These are phyloP conservation scores for Drosophila sordidula DNA, from an alignment of 2,888 invertebrate species.

Conservation along the genomic window DNA sequence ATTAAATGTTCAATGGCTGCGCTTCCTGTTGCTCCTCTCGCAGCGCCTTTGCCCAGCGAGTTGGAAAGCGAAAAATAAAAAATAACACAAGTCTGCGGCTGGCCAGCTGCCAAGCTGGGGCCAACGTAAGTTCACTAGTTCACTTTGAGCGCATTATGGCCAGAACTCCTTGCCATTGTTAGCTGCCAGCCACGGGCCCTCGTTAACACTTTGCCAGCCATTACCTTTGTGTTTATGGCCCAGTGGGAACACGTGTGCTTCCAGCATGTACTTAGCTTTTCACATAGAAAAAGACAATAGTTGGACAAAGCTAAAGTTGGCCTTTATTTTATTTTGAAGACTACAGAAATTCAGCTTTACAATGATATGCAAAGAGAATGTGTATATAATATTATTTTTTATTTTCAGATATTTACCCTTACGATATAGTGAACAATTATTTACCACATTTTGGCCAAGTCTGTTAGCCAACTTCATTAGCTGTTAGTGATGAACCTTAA, in stretches of 20 bases:
- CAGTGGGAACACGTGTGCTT: constrained; percentile 5
- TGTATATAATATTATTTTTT: too few relatives aligned
- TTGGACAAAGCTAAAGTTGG: background rate
- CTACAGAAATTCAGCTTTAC: too few relatives aligned
- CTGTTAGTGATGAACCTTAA: constrained; percentile 30
- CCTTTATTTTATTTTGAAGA: too few relatives aligned
- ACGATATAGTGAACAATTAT: too few relatives aligned
- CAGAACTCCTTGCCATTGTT: constrained; percentile 17
- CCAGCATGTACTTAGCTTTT: background rate
- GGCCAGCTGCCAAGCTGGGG: constrained; percentile 54
- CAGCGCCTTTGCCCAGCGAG: constrained; percentile 12
- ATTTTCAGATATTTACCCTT: too few relatives aligned
- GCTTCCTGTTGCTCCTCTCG: constrained; percentile 67
- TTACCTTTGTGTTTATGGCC: constrained; percentile 32
- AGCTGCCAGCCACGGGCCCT: constrained; percentile 19
- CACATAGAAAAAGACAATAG: background rate
- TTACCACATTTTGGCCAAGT: constrained; percentile 22
- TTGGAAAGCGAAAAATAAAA: constrained; percentile 12
- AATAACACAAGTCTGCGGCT: constrained; percentile 20
- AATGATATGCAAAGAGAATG: too few relatives aligned
- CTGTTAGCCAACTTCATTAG: too few relatives aligned
- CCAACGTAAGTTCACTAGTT: constrained; percentile 48
- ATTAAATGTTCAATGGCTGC: constrained; percentile 76
- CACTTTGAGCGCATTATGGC: constrained; percentile 29
- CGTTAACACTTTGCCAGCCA: constrained; percentile 53